Base-by-base conservation (phyloP, 2,888 invertebrate species). In the Athetis lepigone region DNA sequence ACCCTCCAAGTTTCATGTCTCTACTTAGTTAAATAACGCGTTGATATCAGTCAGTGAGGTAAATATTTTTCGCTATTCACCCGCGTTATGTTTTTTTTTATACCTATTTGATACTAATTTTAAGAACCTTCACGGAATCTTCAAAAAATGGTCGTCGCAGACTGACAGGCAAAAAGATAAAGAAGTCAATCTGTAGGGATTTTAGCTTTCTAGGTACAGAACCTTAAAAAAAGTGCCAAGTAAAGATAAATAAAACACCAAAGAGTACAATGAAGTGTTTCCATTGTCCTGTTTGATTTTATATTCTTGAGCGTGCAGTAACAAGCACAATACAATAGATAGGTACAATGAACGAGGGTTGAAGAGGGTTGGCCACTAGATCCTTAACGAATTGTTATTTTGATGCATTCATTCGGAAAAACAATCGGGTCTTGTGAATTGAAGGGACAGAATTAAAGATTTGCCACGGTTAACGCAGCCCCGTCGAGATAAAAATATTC, bases 351-450 rank as follows among this genome's bases (percentile, higher is more conserved):
- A 76, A 80, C 70, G 77, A 83, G 86, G 88, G 85, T 77, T 75
- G 79, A 80, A 81, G 82, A 83, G 86, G 88, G 87, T 82, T 82
- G 84, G 85, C 82, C 85, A 88, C 84, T 87, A 85, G 76, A 77
- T 80, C 83, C 86, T 83, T 88, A 89, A 89, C 90, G 92, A 93
- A 92, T 93, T 92, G 93, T 93, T 94, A 94, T 93, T 94, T 93
- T 90, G 92, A 91, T 87, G 89, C 92, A 89, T 88, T 91, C 93
- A 90, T 87, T 92, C 86, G 93, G 93, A 93, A 94, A 93, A 93
- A 93, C 92, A 93, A 93, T 93, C 88, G 90, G 85, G 86, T 82
- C 75, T 85, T 84, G 85, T 84, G 88, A 90, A 90, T 89, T 85
- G 88, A 90, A 89, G 90, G 90, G 90, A 88, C 88, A 80, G 84